These are phyloP conservation scores for Pinctada fucata DNA, from an alignment of 2,888 invertebrate species.

Conservation along the genomic window DNA sequence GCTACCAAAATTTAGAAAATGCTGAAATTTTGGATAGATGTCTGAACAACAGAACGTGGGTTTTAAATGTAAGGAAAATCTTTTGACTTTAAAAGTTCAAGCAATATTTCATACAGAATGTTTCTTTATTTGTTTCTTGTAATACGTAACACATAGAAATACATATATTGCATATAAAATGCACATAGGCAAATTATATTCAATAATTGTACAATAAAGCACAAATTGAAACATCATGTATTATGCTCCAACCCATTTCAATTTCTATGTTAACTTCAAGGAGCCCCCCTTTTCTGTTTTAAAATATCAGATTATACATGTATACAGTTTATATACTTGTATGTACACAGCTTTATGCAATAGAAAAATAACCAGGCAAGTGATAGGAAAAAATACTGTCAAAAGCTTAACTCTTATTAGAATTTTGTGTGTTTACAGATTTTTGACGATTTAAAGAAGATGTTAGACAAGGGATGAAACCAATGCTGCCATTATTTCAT, in stretches of 20 bases:
- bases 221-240: neutral
- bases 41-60: conserved; percentile 73
- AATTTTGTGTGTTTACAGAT: conserved; percentile 50
- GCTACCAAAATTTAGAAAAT: conserved; percentile 58
- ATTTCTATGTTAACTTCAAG: too few species aligned
- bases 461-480: conserved; percentile 61
- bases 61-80: conserved; percentile 65
- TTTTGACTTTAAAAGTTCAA: neutral
- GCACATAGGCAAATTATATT: neutral
- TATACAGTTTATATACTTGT: neutral
- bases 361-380: too few species aligned
- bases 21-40: conserved; percentile 72
- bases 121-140: neutral
- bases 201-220: neutral
- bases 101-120: neutral
- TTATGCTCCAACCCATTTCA: neutral
- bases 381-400: too few species aligned
- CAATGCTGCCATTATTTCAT: too few species aligned
- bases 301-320: too few species aligned
- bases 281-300: too few species aligned
- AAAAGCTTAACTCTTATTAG: too few species aligned
- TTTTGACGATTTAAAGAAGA: conserved; percentile 65
- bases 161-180: neutral
- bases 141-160: neutral
- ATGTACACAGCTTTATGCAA: too few species aligned